Evolutionary conservation across 37 sponge, comb jelly and placozoan species (phyloP).

Genomic region (Agelas oroides): DNA sequence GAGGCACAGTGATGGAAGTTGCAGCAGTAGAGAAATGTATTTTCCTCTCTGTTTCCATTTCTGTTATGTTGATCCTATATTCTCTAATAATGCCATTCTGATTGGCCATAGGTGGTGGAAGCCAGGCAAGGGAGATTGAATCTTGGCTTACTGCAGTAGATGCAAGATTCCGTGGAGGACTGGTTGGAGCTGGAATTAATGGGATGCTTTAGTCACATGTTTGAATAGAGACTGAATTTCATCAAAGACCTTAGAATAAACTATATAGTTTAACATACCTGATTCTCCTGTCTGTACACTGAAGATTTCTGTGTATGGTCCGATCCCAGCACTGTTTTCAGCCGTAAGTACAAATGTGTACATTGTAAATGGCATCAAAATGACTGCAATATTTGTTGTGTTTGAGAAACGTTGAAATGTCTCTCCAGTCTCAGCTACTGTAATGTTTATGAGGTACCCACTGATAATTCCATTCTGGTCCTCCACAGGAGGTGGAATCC

Average conservation of each 20-base stretch:
- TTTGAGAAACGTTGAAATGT: not conserved
- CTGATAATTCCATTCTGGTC: slow-evolving; percentile 45
- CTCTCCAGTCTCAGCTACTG: not conserved
- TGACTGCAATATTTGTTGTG: not conserved
- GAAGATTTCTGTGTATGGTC: slow-evolving; percentile 2
- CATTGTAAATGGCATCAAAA: not conserved
- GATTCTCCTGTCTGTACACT: not conserved
- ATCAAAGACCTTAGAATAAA: too few species aligned
- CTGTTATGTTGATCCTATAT: not conserved
- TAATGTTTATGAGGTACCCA: not conserved
- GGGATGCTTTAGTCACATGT: not conserved
- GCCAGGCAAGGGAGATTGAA: not conserved
- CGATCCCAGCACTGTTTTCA: not conserved
- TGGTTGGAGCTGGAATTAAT: slow-evolving; percentile 10
- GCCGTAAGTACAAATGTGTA: slow-evolving; percentile 27
- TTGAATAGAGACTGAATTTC: too few species aligned
- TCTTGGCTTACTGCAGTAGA: slow-evolving; percentile 1
- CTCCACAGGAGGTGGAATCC: slow-evolving; percentile 25
- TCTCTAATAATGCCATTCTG: slow-evolving; percentile 13
- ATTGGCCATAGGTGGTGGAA: not conserved
- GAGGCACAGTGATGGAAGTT: not conserved
- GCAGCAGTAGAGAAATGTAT: not conserved
- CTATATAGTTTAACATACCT: not conserved
- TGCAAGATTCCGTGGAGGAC: slow-evolving; percentile 6
- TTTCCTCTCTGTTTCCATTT: not conserved